Evolutionary conservation across 2,888 invertebrate genomes (phyloP).

Genomic region (Diarsia brunnea): DNA sequence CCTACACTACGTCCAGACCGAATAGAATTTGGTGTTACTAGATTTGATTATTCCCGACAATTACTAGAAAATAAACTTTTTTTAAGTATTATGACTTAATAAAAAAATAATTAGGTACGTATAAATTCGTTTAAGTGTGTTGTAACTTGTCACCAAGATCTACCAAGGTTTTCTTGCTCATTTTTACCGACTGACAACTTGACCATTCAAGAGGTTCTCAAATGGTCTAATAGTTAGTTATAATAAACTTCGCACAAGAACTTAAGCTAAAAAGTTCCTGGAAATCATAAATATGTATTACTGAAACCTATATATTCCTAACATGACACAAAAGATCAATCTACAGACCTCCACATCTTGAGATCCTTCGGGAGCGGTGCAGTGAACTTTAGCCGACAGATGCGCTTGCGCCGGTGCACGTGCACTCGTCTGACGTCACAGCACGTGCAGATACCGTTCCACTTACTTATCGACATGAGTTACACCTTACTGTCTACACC

Average conservation of each 20-base stretch:
- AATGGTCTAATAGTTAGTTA: too few relatives aligned
- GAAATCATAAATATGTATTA: slow-evolving; percentile 27
- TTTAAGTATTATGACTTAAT: too few relatives aligned
- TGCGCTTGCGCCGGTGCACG: slow-evolving; percentile 74
- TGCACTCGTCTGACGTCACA: slow-evolving; percentile 69
- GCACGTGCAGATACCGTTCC: slow-evolving; percentile 69
- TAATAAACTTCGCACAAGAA: not conserved
- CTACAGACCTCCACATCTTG: slow-evolving; percentile 65
- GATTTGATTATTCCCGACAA: not conserved
- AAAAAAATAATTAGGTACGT: too few relatives aligned
- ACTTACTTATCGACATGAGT: slow-evolving; percentile 1
- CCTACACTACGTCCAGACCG: not conserved
- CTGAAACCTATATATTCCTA: slow-evolving; percentile 51
- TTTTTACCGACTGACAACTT: not conserved
- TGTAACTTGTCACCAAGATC: too few relatives aligned
- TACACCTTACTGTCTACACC: not conserved
- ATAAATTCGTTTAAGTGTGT: too few relatives aligned
- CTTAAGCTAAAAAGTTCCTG: not conserved
- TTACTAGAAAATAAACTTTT: not conserved
- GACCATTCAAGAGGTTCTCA: not conserved
- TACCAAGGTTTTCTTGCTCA: not conserved
- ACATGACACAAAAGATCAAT: slow-evolving; percentile 47
- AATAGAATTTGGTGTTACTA: not conserved
- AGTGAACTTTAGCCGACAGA: slow-evolving; percentile 79
- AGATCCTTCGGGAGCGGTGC: slow-evolving; percentile 74